Evolutionary conservation across 2,888 invertebrate genomes (phyloP), one percentile per base, ranked within the genome.

Genomic region (Orthonevra nobilis): DNA sequence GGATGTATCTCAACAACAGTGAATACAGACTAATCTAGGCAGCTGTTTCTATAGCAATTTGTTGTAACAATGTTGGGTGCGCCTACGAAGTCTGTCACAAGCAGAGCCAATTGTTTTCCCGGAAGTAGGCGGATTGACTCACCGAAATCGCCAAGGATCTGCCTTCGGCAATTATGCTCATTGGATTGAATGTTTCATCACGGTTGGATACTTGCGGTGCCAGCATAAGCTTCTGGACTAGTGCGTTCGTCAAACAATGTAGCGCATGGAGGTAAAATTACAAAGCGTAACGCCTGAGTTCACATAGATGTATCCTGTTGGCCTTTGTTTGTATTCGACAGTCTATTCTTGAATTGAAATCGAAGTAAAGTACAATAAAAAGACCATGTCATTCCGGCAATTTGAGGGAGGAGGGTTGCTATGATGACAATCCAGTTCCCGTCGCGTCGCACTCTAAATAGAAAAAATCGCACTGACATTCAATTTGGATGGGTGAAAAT

Each of bases 241-340:
- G 50, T 36, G 34, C 64, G 42, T 50, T 52, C 44, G 26, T 42
- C 42, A 40, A 28, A 40, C 40, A 48, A 48, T 36, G 5, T 61
- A 56, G 19, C 14, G 46, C 23, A 32, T 32, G 26, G 26, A 4
- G 23, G 23, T 3, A 23, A 23, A 4, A 4, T 23, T 19, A 56
- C 44, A 32, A 50, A 69, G 64, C 17, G 30, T 42, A 23, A 44
- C 50, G 69, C 40, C 17, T 69, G 63, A 36, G 48, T 63, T 48
- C 56, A 61, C 56, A 50, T 5, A 40, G 63, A 58, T 56, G 44
- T 52, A 50, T 38, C 58, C n/a, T n/a, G 42, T 50, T 48, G 44
- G 32, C 30, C 30, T 38, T 38, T 32, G 32, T 50, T 50, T 69
- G 52, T n/a, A n/a, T n/a, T n/a, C n/a, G n/a, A n/a, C n/a, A n/a